These are phyloP conservation scores for Phrixothrix hirtus DNA, from an alignment of 2,888 invertebrate species.

Conservation along the genomic window DNA sequence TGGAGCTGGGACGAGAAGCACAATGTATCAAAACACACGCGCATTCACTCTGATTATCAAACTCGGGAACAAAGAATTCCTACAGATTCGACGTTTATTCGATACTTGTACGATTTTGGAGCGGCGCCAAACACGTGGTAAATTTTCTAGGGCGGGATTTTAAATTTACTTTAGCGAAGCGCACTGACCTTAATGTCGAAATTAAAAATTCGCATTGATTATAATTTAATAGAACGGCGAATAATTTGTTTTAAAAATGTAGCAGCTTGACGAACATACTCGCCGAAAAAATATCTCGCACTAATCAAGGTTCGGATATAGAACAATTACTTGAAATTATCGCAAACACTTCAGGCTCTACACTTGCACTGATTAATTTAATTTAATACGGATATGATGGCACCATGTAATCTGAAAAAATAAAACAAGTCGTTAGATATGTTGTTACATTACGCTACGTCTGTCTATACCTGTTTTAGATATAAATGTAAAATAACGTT, in stretches of 20 bases:
- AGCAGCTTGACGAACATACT: constrained; percentile 2
- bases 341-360: constrained; percentile 4
- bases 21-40: constrained; percentile 84
- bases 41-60: constrained; percentile 62
- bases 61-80: constrained; percentile 10
- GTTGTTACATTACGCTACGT: constrained; percentile 12
- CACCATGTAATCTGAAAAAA: constrained; percentile 16
- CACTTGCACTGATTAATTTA: too few relatives aligned
- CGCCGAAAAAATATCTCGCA: constrained; percentile 1
- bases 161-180: constrained; percentile 10
- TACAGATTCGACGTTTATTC: constrained; percentile 1
- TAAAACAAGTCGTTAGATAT: constrained; percentile 17
- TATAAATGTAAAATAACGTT: not conserved
- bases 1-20: constrained; percentile 89
- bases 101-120: constrained; percentile 5
- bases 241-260: constrained; percentile 7
- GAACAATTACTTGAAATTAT: constrained; percentile 7
- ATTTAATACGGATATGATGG: constrained; percentile 13
- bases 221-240: constrained; percentile 4
- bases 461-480: not conserved
- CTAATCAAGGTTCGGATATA: constrained; percentile 6
- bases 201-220: constrained; percentile 5
- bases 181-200: constrained; percentile 5
- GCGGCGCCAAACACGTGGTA: constrained; percentile 13
- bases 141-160: constrained; percentile 9